Base-by-base conservation (phyloP, 2,888 invertebrate species). In the Baronia brevicornis region DNA sequence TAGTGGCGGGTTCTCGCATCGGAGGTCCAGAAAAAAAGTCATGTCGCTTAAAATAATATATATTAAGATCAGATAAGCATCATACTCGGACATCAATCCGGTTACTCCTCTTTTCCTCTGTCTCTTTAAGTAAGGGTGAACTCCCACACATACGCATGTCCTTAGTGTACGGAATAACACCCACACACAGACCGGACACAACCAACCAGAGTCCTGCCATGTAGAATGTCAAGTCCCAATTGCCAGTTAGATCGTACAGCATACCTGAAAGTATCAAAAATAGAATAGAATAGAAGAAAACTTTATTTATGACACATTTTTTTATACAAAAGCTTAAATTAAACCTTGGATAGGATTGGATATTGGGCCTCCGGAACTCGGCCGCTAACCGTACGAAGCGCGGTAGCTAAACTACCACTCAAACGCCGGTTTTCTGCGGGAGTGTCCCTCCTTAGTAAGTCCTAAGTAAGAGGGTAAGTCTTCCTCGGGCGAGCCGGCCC, bases 141-240 rank as follows among this genome's bases (percentile, higher is more conserved):
- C 43, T 54, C 0, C 82, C 82, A 41, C 74, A 80, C 32, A 82
- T 38, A 0, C 78, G 56, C 17, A 50, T 12, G 35, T 82, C 70
- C 5, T 51, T 58, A 1, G 79, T 80, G 50, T 60, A 80, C 0
- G 73, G 66, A 3, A 78, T 71, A 5, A 78, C 65, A 3, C 59
- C 75, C 7, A 80, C 62, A 26, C 60, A 74, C 1, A 68, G 32
- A 0, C 79, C 82, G 0, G 80, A 71, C 1, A 77, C 36, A 3
- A 73, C 51, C 22, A 80, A 48, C 75, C 77, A 80, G 2, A 64
- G 4, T 0, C 82, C 79, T 0, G 65, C 79, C 36, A 66, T 52
- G 56, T 78, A 79, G 60, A 82, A 82, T 0, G 82, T 80, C 14
- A 73, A 38, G 33, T 78, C 69, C 82, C 82, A 82, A 1, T 55